phyloP scores from a whole-genome alignment of 2,888 invertebrate genomes.

The Rhorus exstirpatorius region DNA sequence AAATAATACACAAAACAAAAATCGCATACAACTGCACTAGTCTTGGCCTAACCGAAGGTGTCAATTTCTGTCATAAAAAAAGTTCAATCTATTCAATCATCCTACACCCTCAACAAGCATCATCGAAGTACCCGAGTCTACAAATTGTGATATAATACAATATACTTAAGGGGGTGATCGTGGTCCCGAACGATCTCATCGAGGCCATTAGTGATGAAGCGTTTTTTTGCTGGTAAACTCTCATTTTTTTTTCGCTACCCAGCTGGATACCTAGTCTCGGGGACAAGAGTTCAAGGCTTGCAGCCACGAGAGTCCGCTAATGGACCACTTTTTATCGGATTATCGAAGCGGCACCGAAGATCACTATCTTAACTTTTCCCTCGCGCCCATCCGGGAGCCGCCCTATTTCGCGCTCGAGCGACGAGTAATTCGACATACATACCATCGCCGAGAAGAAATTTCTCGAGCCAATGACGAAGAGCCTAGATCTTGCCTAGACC shows the following conservation, averaged over 20 bases:
- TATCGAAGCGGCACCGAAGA: slow-evolving; percentile 41
- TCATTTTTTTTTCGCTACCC: slow-evolving; percentile 1
- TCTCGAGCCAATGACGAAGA: slow-evolving; percentile 35
- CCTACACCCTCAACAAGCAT: too few relatives aligned
- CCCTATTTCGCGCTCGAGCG: slow-evolving; percentile 33
- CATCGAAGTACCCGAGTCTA: background rate
- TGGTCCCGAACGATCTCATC: slow-evolving; percentile 21
- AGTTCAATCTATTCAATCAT: background rate
- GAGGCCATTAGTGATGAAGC: slow-evolving; percentile 29
- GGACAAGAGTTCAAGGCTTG: slow-evolving; percentile 21
- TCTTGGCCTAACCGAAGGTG: too few relatives aligned
- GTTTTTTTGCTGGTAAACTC: slow-evolving; percentile 13
- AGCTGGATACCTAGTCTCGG: background rate
- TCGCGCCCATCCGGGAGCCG: slow-evolving; percentile 3
- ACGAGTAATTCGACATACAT: slow-evolving; percentile 43
- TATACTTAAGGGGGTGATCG: background rate
- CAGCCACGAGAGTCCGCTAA: slow-evolving; percentile 28
- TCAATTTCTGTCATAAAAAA: background rate
- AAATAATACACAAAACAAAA: too few relatives aligned
- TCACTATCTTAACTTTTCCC: slow-evolving; percentile 18
- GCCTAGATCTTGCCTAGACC: slow-evolving; percentile 15
- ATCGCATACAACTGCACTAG: too few relatives aligned
- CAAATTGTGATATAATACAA: slow-evolving; percentile 4
- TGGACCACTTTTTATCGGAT: slow-evolving; percentile 60
- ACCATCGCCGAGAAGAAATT: slow-evolving; percentile 14